Percentiles rank a stretch among this genome's conserved stretches.
phyloP scores from a whole-genome alignment of 2,113 vertebrate genomes.

The Elaphurus davidianus region DNA sequence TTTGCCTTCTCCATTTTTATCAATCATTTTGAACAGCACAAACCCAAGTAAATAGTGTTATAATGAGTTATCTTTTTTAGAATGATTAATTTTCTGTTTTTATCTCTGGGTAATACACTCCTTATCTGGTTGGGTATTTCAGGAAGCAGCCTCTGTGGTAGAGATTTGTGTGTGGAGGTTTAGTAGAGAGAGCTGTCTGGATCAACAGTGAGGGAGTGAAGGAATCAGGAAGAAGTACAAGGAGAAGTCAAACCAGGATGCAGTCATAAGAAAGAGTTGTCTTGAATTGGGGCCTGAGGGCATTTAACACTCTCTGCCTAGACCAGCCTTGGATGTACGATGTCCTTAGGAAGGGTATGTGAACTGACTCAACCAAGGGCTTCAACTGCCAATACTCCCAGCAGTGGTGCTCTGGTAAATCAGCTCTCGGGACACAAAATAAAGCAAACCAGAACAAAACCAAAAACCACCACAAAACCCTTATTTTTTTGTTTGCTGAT shows the following conservation, averaged over 20 bases:
- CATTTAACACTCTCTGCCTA: neutral
- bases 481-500: neutral
- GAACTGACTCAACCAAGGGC: neutral
- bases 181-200: neutral
- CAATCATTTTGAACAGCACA: neutral
- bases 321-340: neutral
- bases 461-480: neutral
- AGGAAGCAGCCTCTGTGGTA: neutral
- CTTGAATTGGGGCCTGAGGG: too few species aligned
- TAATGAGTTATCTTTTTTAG: neutral
- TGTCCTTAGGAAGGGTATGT: neutral
- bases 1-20: neutral
- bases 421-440: neutral
- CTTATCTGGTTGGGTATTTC: neutral
- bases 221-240: too few species aligned
- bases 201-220: neutral
- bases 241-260: neutral
- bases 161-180: neutral
- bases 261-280: neutral
- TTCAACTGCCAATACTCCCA: neutral
- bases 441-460: neutral
- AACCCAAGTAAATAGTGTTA: neutral
- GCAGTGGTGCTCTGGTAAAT: neutral
- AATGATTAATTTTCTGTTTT: neutral
- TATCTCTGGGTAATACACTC: neutral